Evolutionary conservation across 2,888 invertebrate genomes (phyloP), one percentile per base, ranked within the genome.

Genomic region (Melanostoma scalare): DNA sequence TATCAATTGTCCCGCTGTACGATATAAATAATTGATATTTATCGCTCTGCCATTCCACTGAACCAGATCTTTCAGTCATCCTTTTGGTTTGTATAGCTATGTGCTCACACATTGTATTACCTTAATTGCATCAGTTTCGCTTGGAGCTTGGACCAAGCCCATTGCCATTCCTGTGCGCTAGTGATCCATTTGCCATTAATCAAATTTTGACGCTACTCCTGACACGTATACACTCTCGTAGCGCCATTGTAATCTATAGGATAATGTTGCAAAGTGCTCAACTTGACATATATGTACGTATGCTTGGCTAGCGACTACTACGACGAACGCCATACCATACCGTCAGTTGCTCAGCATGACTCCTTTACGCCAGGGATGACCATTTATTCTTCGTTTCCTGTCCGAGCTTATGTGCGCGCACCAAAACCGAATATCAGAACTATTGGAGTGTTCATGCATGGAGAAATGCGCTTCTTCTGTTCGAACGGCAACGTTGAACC

Each of bases 11-110:
- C 65, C 69, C 58, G 31, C 60, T 58, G 75, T 58, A 38, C 52
- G 69, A 46, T 71, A 80, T 80, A 75, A 80, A 80, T 80, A 80
- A 71, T 75, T 80, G 65, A 71, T 80, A 75, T 80, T 75, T 80
- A 80, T 80, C 65, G 58, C 56, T 30, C 58, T 80, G 80, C 65
- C 71, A 75, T 53, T 65, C 69, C 35, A 44, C 33, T 42, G 74
- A 63, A 53, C 63, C 75, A 75, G 60, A 50, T 67, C 80, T 65
- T 60, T 46, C 44, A 44, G 58, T 69, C 56, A 63, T 44, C 35
- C 31, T 46, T 58, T 33, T 38, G 20, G 31, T 6, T 44, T 6
- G 6, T 6, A 6, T 36, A 10, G 36, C 31, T 58, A 40, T 52
- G 56, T 63, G 42, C 61, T 75, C 44, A 42, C 71, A 71, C 75